These are phyloP conservation scores for Drosophila ogumai DNA, from an alignment of 1,140 invertebrate genomes.

Conservation along the genomic window DNA sequence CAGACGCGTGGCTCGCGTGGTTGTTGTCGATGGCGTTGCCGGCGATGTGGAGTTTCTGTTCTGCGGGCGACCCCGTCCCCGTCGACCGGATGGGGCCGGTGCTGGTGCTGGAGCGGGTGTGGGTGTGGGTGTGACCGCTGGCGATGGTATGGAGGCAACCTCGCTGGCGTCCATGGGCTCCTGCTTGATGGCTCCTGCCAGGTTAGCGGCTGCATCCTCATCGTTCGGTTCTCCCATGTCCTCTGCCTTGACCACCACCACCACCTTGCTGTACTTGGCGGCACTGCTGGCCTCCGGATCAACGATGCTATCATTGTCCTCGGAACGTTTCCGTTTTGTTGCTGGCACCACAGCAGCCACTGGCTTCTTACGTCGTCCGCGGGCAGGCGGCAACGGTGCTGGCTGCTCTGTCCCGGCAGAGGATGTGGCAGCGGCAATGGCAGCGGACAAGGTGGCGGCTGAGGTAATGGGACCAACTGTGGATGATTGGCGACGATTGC, in stretches of 20 bases:
- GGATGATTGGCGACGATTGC: conserved; percentile 71
- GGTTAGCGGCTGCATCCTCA: conserved; percentile 16
- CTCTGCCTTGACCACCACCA: conserved; percentile 48
- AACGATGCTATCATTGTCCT: conserved; percentile 21
- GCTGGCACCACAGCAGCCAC: conserved; percentile 24
- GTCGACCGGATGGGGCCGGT: conserved; percentile 29
- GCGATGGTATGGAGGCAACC: conserved; percentile 16
- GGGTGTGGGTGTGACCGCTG: conserved; percentile 26
- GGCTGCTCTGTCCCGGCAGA: conserved; percentile 33
- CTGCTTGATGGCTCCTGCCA: conserved; percentile 55
- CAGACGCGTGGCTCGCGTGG: conserved; percentile 71
- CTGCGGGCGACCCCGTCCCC: conserved; percentile 61
- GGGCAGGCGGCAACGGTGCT: conserved; percentile 14
- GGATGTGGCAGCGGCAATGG: conserved; percentile 35
- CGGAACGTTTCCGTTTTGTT: conserved; percentile 71
- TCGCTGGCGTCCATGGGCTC: conserved; percentile 63
- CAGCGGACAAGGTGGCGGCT: conserved; percentile 20
- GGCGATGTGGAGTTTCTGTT: conserved; percentile 31
- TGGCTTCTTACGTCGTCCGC: conserved; percentile 45
- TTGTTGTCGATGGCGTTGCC: conserved; percentile 8
- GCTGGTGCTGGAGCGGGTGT: conserved; percentile 17
- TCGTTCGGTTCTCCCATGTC: conserved; percentile 3
- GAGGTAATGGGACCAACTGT: conserved; percentile 18
- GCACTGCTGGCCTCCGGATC: conserved; percentile 28
- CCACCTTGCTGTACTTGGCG: conserved; percentile 67